Evolutionary conservation across 2,888 invertebrate species (phyloP), one percentile per base, ranked within the genome.

Genomic region (Nomada lathburiana): DNA sequence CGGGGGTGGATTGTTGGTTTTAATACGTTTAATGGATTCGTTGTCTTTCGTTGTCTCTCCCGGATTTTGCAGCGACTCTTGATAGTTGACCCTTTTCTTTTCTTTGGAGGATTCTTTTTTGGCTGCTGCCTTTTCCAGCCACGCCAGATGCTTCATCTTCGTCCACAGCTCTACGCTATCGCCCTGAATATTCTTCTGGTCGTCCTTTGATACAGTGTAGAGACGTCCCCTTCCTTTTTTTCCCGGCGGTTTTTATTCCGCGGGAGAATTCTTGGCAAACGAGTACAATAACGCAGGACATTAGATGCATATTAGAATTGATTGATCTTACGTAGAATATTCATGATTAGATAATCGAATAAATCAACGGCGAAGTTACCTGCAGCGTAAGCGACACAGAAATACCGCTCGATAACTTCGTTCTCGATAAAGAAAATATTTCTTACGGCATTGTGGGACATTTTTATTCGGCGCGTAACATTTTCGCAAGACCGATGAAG

Each of bases 21-120:
- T 70, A 68, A 78, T n/a, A 68, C 77, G 76, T 68, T 62, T 53
- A 68, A 55, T 67, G 69, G 69, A 60, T 59, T 18, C 29, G 47
- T n/a, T 16, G 23, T n/a, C 70, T 13, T 26, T 36, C 20, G 59
- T 36, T 20, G 42, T 26, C 29, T 13, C 4, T n/a, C 20, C 47
- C 26, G 20, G 64, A 64, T 64, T 55, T 53, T 64, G 53, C 72
- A 53, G 44, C 29, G 53, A 72, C 64, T 55, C 23, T 42, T 64
- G 26, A 72, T 52, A 64, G 53, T 53, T 64, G 63, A 53, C 42
- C 63, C 42, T 47, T 47, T 16, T 16, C 16, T 16, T 11, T 47
- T 62, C 26, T 63, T 63, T 63, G 42, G 52, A 23, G n/a, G 16
- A 18, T 18, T 10, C 18, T 62, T 71, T 71, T 62, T 60, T 71